A percentile compares a stretch with the other conserved stretches of the same genome.
Conservation (phyloP, 2,888 invertebrate genomes). For the Amphipyra tragopoginis region DNA sequence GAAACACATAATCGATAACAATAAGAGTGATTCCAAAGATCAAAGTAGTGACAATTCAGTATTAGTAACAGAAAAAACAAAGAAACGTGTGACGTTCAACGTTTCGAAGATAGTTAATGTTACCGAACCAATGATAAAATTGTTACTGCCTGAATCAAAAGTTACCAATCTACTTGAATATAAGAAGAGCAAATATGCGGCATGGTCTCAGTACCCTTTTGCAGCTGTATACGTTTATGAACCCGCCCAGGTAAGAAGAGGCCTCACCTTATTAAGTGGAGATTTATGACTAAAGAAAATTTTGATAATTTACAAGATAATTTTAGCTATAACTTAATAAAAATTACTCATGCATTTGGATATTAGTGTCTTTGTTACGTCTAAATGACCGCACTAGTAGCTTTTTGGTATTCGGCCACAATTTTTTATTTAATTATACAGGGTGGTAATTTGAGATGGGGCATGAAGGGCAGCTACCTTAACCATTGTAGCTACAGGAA, state of each 20-base stretch:
- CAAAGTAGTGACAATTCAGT: constrained; percentile 5
- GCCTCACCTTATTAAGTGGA: no score
- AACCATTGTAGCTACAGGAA: no score
- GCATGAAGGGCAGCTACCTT: no score
- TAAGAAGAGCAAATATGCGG: constrained; percentile 33
- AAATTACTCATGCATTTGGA: not conserved
- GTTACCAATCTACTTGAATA: not conserved
- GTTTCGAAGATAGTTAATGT: constrained; percentile 8
- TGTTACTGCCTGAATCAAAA: constrained; percentile 4
- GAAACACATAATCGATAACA: constrained; percentile 64
- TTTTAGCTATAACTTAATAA: no score
- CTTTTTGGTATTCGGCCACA: no score
- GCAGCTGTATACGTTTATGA: constrained; percentile 80
- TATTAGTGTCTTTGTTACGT: no score
- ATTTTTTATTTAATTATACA: no score
- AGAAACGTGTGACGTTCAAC: constrained; percentile 11
- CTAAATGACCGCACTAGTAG: no score
- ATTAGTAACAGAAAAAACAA: not conserved
- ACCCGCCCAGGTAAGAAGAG: constrained; percentile 72
- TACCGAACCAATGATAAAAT: constrained; percentile 12
- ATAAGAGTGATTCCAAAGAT: constrained; percentile 12
- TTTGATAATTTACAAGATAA: no score
- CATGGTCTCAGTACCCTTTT: constrained; percentile 78
- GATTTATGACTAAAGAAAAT: no score
- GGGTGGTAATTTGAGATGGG: no score